Percentiles rank a stretch among this genome's conserved stretches.
Evolutionary conservation across 2,888 invertebrate genomes (phyloP).

Genomic region (Apantesis nais): DNA sequence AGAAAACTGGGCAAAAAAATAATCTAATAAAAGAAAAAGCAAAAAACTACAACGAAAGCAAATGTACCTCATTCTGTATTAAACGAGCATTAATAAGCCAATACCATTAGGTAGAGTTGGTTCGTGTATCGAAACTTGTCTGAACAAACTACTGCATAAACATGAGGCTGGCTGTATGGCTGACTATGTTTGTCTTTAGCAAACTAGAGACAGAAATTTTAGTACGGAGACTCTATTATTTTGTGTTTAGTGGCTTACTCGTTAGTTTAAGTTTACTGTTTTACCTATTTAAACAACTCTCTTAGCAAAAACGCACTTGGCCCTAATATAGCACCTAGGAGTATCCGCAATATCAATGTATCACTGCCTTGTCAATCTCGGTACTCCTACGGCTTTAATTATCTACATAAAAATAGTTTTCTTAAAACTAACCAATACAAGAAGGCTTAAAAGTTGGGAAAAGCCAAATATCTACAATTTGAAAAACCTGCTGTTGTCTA

Average conservation of each 20-base stretch:
- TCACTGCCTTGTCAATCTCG: not conserved
- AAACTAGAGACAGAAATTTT: constrained; percentile 13
- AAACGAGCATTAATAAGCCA: constrained; percentile 16
- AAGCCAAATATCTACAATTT: not conserved
- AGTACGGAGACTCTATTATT: constrained; percentile 8
- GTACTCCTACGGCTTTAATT: not conserved
- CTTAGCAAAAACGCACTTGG: not conserved
- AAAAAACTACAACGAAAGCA: not conserved
- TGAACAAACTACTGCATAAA: constrained; percentile 39
- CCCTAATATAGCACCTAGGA: not conserved
- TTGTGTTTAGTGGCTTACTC: constrained; percentile 3
- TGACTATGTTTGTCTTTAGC: constrained; percentile 26
- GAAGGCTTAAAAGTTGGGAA: too few species aligned
- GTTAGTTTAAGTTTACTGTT: not conserved
- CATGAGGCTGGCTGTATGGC: constrained; percentile 34
- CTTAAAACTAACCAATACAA: too few species aligned
- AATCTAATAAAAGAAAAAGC: too few species aligned
- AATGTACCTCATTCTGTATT: not conserved
- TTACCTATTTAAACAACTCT: not conserved
- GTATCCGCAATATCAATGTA: not conserved
- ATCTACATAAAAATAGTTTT: not conserved
- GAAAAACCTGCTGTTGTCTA: not conserved
- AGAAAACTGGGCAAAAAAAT: not conserved
- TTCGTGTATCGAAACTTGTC: constrained; percentile 17
- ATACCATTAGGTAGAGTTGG: constrained; percentile 15